Base-by-base conservation (phyloP, 2,797 vertebrate species). In the Enteromius argenteus region DNA sequence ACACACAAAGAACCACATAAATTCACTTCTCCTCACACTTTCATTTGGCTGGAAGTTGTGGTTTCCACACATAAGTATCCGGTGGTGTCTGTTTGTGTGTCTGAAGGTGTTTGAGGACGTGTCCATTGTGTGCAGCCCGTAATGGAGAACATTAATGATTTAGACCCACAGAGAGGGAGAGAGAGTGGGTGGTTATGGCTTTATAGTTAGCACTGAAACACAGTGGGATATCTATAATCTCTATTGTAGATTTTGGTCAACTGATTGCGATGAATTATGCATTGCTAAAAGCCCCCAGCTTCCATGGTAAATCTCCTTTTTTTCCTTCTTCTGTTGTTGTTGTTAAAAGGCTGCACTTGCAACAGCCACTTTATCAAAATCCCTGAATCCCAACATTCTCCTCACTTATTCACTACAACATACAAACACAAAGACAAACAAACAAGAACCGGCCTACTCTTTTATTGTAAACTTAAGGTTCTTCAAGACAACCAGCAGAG, bases 221-320 rank as follows among this genome's bases (percentile, higher is more conserved):
- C 86, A 74, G 74, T 81, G 84, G 84, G 77, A 79, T 81, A 85
- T 78, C 86, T 79, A 80, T 85, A 80, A 90, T 90, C 87, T 86
- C 82, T 83, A 87, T 84, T 90, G 87, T 90, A 86, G 81, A 90
- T 90, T 89, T 88, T 88, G 86, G 87, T 87, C 86, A 87, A 89
- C 87, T 88, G 86, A 87, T 88, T 88, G 84, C 64, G 23, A 76
- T 90, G 84, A 90, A 90, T 90, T 88, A 90, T 90, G 81, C 81
- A 90, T 90, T 86, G 64, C 86, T 90, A 88, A 90, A 90, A 90
- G 89, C 88, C 60, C 86, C 74, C 15, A 73, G 71, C 85, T 87
- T 88, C 83, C 75, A 66, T 30, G 35, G 75, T 85, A 87, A 79
- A 81, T 80, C 80, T 83, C 37, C 19, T 66, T 64, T 58, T 79